phyloP scores from a whole-genome alignment of 2,797 vertebrate genomes.

The Cirrhinus molitorella region DNA sequence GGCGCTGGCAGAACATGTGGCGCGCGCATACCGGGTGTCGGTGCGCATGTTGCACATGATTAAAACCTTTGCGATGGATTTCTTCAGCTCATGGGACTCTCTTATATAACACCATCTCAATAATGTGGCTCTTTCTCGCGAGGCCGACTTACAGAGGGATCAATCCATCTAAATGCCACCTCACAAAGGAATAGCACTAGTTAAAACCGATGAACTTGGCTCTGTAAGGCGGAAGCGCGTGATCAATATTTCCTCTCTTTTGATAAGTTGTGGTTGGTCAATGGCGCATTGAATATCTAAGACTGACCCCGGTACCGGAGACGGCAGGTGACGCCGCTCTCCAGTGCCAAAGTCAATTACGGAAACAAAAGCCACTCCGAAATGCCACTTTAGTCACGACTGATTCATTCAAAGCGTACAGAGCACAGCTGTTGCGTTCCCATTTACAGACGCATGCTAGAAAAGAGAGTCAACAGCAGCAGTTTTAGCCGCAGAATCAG shows the following conservation, averaged over 20 bases:
- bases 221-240: constrained; percentile 11
- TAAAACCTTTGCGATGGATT: constrained; percentile 51
- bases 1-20: background rate
- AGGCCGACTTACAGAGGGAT: constrained; percentile 39
- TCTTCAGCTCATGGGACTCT: constrained; percentile 40
- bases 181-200: constrained; percentile 54
- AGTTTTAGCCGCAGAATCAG: background rate
- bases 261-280: constrained; percentile 51
- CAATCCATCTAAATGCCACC: constrained; percentile 63
- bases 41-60: constrained; percentile 45
- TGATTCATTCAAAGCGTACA: constrained; percentile 38
- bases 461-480: constrained; percentile 33
- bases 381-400: constrained; percentile 51
- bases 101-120: constrained; percentile 53
- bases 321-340: constrained; percentile 44
- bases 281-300: constrained; percentile 54
- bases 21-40: background rate
- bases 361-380: constrained; percentile 57
- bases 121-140: constrained; percentile 41
- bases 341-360: constrained; percentile 58
- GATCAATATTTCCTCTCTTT: constrained; percentile 55
- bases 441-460: background rate
- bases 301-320: constrained; percentile 32
- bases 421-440: constrained; percentile 28
- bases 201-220: constrained; percentile 45